Evolutionary conservation across 1,140 invertebrate genomes (phyloP).

Genomic region (Colletes gigas): DNA sequence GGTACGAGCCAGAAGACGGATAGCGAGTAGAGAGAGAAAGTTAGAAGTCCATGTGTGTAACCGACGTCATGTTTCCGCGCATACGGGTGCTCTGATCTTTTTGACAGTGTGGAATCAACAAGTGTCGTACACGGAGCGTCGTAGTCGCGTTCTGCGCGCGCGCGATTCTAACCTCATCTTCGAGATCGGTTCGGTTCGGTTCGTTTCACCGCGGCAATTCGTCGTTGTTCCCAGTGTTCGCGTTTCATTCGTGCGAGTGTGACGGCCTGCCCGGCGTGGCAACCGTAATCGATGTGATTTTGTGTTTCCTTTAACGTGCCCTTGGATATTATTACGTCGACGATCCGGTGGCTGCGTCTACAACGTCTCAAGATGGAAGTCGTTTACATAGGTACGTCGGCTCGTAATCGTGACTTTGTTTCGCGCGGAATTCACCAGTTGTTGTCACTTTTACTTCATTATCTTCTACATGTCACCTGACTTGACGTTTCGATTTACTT

Average conservation of each 20-base stretch:
- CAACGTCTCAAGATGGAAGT: conserved; percentile 74
- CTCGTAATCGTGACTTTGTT: background rate
- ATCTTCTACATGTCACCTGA: background rate
- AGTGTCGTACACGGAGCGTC: conserved; percentile 61
- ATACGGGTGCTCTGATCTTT: conserved; percentile 42
- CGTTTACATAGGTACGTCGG: conserved; percentile 72
- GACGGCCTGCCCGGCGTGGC: conserved; percentile 1
- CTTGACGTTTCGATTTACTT: background rate
- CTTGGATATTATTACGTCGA: conserved; percentile 62
- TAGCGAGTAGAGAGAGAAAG: conserved; percentile 16
- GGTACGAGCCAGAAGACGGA: background rate
- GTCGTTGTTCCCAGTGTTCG: background rate
- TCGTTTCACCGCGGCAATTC: background rate
- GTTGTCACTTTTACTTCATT: conserved; percentile 1
- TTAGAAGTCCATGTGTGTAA: conserved; percentile 30
- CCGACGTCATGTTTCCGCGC: conserved; percentile 32
- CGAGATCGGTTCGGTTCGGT: conserved; percentile 25
- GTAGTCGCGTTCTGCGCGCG: conserved; percentile 44
- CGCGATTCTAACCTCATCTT: conserved; percentile 49
- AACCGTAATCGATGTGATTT: conserved; percentile 43
- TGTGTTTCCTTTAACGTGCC: conserved; percentile 35
- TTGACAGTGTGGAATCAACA: conserved; percentile 71
- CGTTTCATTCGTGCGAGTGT: background rate
- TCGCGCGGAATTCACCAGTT: background rate
- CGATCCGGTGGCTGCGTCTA: conserved; percentile 50